phyloP scores from a whole-genome alignment of 2,888 invertebrate species.

The Tetragonula carbonaria region DNA sequence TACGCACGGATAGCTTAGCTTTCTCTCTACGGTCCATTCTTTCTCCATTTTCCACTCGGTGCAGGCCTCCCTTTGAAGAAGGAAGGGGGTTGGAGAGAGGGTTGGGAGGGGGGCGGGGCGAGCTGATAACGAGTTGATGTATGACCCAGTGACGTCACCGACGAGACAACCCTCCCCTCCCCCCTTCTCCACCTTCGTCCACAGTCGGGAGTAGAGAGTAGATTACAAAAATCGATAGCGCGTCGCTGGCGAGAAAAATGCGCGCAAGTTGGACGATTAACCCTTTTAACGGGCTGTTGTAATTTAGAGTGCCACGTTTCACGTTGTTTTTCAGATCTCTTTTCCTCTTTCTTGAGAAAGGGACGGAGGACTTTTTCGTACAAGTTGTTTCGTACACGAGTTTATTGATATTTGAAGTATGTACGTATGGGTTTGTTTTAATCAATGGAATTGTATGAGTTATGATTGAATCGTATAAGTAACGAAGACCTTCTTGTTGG shows the following conservation, averaged over 20 bases:
- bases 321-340: no score
- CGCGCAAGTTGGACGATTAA: slow-evolving; percentile 1
- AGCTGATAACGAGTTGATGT: slow-evolving; percentile 83
- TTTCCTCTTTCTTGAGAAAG: no score
- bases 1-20: slow-evolving; percentile 27
- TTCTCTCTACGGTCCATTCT: slow-evolving; percentile 46
- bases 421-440: no score
- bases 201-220: slow-evolving; percentile 72
- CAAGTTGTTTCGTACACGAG: no score
- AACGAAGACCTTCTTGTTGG: no score
- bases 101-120: slow-evolving; percentile 41
- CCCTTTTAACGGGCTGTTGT: neutral
- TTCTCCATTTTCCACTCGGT: slow-evolving; percentile 52
- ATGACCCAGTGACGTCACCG: slow-evolving; percentile 82
- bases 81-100: slow-evolving; percentile 62
- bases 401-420: no score
- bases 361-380: no score
- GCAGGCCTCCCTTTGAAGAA: slow-evolving; percentile 51
- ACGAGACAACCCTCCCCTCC: slow-evolving; percentile 68
- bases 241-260: slow-evolving; percentile 46
- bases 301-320: no score
- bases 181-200: slow-evolving; percentile 13
- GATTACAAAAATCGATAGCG: slow-evolving; percentile 81
- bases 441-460: no score
- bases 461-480: no score